phyloP scores from a whole-genome alignment of 2,113 vertebrate genomes.

The Machaerirhynchus nigripectus region DNA sequence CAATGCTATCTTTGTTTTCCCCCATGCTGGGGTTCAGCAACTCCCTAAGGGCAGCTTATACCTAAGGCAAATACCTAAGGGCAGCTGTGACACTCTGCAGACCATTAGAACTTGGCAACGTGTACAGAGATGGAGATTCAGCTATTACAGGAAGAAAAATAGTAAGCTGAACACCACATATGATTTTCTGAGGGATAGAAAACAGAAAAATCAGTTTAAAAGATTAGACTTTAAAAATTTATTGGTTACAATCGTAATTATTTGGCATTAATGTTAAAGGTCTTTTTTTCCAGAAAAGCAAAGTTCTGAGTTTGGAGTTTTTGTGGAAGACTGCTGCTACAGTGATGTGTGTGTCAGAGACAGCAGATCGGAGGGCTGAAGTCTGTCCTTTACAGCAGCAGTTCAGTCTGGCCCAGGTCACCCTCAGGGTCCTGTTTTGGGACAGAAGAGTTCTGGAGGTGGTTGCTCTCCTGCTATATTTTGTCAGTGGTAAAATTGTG shows the following conservation, averaged over 20 bases:
- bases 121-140: neutral
- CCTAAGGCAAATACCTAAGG: neutral
- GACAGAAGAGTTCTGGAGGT: neutral
- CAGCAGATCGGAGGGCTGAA: neutral
- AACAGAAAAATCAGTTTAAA: neutral
- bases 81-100: neutral
- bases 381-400: neutral
- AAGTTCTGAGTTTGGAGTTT: neutral
- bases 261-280: neutral
- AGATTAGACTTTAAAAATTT: neutral
- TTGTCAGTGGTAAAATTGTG: neutral
- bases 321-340: neutral
- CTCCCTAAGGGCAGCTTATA: too few species aligned
- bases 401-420: neutral
- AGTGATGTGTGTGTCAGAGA: neutral
- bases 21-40: neutral
- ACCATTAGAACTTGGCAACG: neutral
- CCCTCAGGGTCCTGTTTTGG: neutral
- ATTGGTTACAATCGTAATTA: neutral
- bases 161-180: neutral
- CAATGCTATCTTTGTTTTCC: neutral
- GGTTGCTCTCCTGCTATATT: neutral
- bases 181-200: neutral
- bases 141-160: neutral
- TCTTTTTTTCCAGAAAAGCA: neutral